phyloP scores from a whole-genome alignment of 2,797 vertebrate species.

The Megalops cyprinoides region DNA sequence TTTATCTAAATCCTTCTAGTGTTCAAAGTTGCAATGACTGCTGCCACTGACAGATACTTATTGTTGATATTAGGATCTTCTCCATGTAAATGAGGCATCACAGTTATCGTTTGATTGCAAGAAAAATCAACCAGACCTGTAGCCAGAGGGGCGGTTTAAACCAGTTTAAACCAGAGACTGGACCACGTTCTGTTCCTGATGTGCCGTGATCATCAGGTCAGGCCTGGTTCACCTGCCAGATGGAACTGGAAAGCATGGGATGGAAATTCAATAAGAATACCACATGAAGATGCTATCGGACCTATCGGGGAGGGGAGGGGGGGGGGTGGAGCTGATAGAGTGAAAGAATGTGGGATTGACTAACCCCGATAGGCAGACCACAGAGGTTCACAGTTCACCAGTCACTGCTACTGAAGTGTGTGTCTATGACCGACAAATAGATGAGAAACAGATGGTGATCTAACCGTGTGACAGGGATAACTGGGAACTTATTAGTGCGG shows the following conservation, averaged over 20 bases:
- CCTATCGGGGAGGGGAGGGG: conserved; percentile 41
- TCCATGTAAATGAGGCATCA: neutral
- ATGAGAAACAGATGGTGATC: conserved; percentile 47
- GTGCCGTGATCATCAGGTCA: conserved; percentile 51
- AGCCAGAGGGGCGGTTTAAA: neutral
- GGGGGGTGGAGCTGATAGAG: conserved; percentile 60
- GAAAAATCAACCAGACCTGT: neutral
- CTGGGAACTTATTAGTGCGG: conserved; percentile 39
- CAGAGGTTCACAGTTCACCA: conserved; percentile 51
- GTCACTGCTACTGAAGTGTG: conserved; percentile 51
- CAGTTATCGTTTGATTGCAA: neutral
- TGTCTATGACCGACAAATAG: conserved; percentile 42
- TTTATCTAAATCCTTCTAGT: too few relatives aligned
- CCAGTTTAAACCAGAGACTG: neutral
- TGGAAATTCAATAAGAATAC: conserved; percentile 58
- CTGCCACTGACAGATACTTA: neutral
- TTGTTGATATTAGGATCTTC: neutral
- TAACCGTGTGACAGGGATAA: conserved; percentile 51
- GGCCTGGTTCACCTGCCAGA: conserved; percentile 51
- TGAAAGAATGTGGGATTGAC: conserved; percentile 53
- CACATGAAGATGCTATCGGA: conserved; percentile 46
- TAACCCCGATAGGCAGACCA: conserved; percentile 22
- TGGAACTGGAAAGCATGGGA: conserved; percentile 51
- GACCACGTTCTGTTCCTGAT: conserved; percentile 5
- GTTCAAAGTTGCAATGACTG: too few relatives aligned